Conservation (phyloP, 2,888 invertebrate genomes). For the Linnaemya vulpina region DNA sequence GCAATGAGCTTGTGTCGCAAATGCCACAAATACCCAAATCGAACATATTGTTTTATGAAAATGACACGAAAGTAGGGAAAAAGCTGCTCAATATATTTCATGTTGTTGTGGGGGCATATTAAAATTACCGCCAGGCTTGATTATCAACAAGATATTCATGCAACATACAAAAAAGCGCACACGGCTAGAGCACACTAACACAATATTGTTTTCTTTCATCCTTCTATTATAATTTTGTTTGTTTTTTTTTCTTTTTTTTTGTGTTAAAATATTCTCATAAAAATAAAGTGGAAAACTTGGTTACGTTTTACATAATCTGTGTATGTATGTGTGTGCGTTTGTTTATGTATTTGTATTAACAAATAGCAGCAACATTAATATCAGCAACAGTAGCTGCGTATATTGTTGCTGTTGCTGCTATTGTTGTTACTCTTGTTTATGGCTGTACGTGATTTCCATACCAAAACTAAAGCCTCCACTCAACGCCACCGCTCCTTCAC, state of each 20-base stretch:
- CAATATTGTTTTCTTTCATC: slow-evolving; percentile 19
- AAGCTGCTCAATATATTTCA: slow-evolving; percentile 14
- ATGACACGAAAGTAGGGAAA: slow-evolving; percentile 38
- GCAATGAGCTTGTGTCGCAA: slow-evolving; percentile 33
- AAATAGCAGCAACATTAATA: slow-evolving; percentile 57
- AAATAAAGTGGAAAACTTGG: slow-evolving; percentile 53
- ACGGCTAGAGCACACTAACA: slow-evolving; percentile 35
- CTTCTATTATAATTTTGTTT: slow-evolving; percentile 1
- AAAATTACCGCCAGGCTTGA: slow-evolving; percentile 62
- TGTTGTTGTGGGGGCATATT: slow-evolving; percentile 40
- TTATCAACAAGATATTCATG: slow-evolving; percentile 48
- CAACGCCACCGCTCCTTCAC: slow-evolving; percentile 35
- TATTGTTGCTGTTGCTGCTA: slow-evolving; percentile 35
- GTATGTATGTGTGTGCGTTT: not conserved
- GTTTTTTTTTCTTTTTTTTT: not conserved
- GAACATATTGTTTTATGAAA: slow-evolving; percentile 69
- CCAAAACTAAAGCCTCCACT: slow-evolving; percentile 35
- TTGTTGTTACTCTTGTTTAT: slow-evolving; percentile 66
- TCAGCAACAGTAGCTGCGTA: slow-evolving; percentile 57
- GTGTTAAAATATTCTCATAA: slow-evolving; percentile 26
- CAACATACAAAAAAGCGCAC: not conserved
- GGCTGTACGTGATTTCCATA: slow-evolving; percentile 70
- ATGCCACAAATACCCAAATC: slow-evolving; percentile 63
- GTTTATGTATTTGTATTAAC: slow-evolving; percentile 28
- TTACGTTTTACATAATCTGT: slow-evolving; percentile 1